A percentile compares a stretch with the other conserved stretches of the same genome.
phyloP scores from a whole-genome alignment of 2,888 invertebrate genomes.

The Ennomos fuscantarius region DNA sequence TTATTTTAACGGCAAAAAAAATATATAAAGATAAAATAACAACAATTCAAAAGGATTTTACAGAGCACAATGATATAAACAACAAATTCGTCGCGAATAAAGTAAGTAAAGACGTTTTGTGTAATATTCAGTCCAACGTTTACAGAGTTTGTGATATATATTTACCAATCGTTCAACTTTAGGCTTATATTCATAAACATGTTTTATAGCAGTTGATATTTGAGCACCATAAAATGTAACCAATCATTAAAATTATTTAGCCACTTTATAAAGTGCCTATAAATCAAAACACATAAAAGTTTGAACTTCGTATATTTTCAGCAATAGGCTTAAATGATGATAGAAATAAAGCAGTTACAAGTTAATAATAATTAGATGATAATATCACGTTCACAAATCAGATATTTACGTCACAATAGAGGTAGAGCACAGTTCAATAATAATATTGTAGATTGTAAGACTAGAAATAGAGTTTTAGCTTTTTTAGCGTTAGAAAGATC shows the following conservation, averaged over 20 bases:
- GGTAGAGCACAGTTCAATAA: constrained; percentile 73
- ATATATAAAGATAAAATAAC: constrained; percentile 17
- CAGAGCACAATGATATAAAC: constrained; percentile 5
- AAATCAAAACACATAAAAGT: constrained; percentile 60
- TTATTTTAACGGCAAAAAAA: constrained; percentile 4
- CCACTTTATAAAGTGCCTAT: constrained; percentile 79
- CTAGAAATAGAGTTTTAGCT: constrained; percentile 66
- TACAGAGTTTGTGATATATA: constrained; percentile 79
- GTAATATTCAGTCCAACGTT: constrained; percentile 73
- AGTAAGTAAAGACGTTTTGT: constrained; percentile 43
- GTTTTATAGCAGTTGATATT: constrained; percentile 60
- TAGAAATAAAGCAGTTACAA: constrained; percentile 52
- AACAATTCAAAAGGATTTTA: constrained; percentile 25
- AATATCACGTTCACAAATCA: constrained; percentile 54
- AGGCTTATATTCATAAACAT: constrained; percentile 66
- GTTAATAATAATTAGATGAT: constrained; percentile 46
- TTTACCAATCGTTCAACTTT: constrained; percentile 68
- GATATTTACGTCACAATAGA: constrained; percentile 60
- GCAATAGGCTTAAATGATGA: constrained; percentile 47
- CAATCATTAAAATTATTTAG: constrained; percentile 51
- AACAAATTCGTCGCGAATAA: constrained; percentile 30
- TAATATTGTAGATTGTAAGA: constrained; percentile 63
- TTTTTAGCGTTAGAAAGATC: constrained; percentile 74
- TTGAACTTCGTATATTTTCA: constrained; percentile 44
- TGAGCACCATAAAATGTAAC: constrained; percentile 61